Evolutionary conservation across 2,113 vertebrate genomes (phyloP).

Genomic region (Oriolus oriolus): DNA sequence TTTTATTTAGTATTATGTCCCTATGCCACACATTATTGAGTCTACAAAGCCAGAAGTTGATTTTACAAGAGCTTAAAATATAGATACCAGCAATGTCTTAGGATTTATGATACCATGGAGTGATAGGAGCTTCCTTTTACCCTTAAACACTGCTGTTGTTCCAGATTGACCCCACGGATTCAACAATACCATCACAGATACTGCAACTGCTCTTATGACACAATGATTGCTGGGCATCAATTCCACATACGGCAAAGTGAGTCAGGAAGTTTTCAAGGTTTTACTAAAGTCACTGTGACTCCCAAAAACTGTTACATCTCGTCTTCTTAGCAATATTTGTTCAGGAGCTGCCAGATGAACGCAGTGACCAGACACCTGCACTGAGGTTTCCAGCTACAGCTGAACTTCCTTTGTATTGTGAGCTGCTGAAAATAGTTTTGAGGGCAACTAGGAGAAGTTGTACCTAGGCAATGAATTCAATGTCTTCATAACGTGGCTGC

Average conservation of each 20-base stretch:
- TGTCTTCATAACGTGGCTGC: not conserved
- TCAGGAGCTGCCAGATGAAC: not conserved
- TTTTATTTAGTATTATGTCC: not conserved
- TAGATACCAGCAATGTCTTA: not conserved
- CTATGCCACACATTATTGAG: not conserved
- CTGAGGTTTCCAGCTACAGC: not conserved
- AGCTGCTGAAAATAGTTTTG: not conserved
- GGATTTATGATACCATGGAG: not conserved
- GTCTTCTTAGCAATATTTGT: not conserved
- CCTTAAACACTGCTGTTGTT: not conserved
- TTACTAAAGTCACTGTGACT: not conserved
- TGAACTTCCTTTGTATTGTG: not conserved
- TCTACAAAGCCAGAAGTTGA: not conserved
- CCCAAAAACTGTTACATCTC: not conserved
- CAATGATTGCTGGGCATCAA: accelerated
- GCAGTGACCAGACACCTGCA: not conserved
- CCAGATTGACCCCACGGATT: not conserved
- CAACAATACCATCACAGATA: not conserved
- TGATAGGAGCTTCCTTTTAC: not conserved
- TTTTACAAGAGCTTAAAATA: not conserved
- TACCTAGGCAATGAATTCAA: not conserved
- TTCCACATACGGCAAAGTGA: not conserved
- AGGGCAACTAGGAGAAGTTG: not conserved
- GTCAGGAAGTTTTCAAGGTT: not conserved
- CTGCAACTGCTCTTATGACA: not conserved